Conservation (phyloP, 2,888 invertebrate species). For the Eutolmus rufibarbis region DNA sequence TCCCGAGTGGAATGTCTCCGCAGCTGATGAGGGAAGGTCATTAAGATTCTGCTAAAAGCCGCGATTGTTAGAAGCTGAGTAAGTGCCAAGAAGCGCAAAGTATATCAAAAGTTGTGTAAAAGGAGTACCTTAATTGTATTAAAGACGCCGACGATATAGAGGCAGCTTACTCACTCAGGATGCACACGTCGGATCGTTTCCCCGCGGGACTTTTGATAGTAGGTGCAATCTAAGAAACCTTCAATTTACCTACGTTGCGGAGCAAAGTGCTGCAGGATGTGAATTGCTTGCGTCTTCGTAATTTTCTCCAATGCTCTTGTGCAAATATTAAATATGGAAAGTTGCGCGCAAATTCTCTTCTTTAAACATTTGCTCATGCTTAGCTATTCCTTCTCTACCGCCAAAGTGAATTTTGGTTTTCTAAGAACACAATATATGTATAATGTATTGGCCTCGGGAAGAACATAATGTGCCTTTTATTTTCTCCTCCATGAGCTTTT, state of each 20-base stretch:
- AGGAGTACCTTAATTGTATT: background rate
- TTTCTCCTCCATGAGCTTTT: background rate
- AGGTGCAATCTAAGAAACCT: background rate
- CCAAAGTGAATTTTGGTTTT: background rate
- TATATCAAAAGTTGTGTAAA: background rate
- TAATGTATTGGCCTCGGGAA: background rate
- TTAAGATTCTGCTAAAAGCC: background rate
- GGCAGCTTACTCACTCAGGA: background rate
- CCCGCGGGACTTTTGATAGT: background rate
- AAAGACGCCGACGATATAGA: background rate
- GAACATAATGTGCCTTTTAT: background rate
- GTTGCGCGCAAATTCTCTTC: background rate
- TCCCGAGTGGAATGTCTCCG: background rate
- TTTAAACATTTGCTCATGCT: background rate
- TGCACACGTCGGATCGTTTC: background rate
- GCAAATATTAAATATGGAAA: background rate
- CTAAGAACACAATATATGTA: background rate
- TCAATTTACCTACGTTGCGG: background rate
- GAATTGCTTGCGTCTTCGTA: background rate
- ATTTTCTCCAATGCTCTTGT: background rate
- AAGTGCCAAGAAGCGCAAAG: background rate
- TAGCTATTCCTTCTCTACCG: background rate
- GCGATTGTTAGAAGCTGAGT: background rate
- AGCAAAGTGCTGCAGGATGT: background rate
- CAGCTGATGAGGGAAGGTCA: background rate